Evolutionary conservation across 2,888 invertebrate genomes (phyloP).

Genomic region (Tetropium fuscum): DNA sequence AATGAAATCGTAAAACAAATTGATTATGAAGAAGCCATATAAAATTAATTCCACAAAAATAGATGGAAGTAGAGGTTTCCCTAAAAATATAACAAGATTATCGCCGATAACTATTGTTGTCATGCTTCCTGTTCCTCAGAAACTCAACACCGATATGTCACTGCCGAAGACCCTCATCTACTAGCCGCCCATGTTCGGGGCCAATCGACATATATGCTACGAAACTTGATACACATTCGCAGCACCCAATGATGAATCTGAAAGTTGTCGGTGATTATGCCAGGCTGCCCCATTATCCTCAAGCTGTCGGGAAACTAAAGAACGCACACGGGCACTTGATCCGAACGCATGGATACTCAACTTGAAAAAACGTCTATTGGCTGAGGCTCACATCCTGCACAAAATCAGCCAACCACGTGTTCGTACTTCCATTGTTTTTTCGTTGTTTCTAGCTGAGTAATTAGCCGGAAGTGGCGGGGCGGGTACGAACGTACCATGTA

Average conservation of each 20-base stretch:
- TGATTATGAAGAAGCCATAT: slow-evolving; percentile 28
- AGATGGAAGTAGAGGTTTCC: slow-evolving; percentile 22
- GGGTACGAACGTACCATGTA: slow-evolving; percentile 56
- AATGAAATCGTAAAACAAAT: slow-evolving; percentile 32
- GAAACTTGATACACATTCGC: slow-evolving; percentile 40
- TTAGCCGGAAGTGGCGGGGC: slow-evolving; percentile 63
- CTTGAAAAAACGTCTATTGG: slow-evolving; percentile 58
- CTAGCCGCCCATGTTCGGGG: slow-evolving; percentile 38
- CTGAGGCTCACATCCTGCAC: slow-evolving; percentile 54
- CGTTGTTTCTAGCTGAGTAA: slow-evolving; percentile 59
- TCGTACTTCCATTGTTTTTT: slow-evolving; percentile 60
- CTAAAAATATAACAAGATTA: slow-evolving; percentile 38
- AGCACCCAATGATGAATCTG: slow-evolving; percentile 37
- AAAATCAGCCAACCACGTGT: slow-evolving; percentile 60
- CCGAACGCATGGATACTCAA: slow-evolving; percentile 51
- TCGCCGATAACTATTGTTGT: slow-evolving; percentile 26
- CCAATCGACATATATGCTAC: slow-evolving; percentile 26
- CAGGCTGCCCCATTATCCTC: slow-evolving; percentile 33
- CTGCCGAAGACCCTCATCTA: slow-evolving; percentile 44
- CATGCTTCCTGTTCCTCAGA: slow-evolving; percentile 37
- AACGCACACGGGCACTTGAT: slow-evolving; percentile 48
- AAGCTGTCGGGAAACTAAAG: slow-evolving; percentile 33
- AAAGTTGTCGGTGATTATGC: slow-evolving; percentile 35
- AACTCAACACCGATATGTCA: slow-evolving; percentile 37
- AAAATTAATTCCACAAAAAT: slow-evolving; percentile 29